phyloP scores from a whole-genome alignment of 2,888 invertebrate species.

The Epiperipatus broadwayi region DNA sequence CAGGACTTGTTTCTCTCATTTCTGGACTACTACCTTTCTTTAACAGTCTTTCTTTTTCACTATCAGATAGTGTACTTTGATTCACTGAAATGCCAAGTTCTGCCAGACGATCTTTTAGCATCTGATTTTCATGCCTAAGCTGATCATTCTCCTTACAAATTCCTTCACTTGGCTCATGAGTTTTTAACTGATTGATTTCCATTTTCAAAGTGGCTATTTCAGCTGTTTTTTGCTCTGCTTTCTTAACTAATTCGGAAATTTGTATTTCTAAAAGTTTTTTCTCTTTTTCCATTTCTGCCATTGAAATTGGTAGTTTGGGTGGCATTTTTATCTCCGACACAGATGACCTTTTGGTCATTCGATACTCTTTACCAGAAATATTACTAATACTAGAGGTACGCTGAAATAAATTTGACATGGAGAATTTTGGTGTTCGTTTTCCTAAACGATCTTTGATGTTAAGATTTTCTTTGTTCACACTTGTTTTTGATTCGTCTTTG shows the following conservation, averaged over 20 bases:
- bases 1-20: no score
- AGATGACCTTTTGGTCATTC: no score
- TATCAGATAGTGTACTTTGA: conserved; percentile 27
- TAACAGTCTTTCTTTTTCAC: conserved; percentile 29
- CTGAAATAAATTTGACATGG: no score
- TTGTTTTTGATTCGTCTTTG: no score
- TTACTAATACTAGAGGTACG: no score
- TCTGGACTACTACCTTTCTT: no score
- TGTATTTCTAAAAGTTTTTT: conserved; percentile 28
- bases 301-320: no score
- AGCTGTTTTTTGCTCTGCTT: conserved; percentile 29
- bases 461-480: no score
- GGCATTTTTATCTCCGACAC: no score
- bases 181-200: conserved; percentile 29
- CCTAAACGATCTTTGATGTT: no score
- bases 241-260: conserved; percentile 30
- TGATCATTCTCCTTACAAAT: conserved; percentile 41
- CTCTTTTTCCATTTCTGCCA: conserved; percentile 31
- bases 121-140: conserved; percentile 37
- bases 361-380: no score
- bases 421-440: no score
- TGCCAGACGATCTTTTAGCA: conserved; percentile 25
- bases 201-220: conserved; percentile 32
- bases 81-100: conserved; percentile 29
- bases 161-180: conserved; percentile 31